Evolutionary conservation across 2,113 vertebrate genomes (phyloP), one percentile per base, ranked within the genome.

Genomic region (Empidonax alnorum): DNA sequence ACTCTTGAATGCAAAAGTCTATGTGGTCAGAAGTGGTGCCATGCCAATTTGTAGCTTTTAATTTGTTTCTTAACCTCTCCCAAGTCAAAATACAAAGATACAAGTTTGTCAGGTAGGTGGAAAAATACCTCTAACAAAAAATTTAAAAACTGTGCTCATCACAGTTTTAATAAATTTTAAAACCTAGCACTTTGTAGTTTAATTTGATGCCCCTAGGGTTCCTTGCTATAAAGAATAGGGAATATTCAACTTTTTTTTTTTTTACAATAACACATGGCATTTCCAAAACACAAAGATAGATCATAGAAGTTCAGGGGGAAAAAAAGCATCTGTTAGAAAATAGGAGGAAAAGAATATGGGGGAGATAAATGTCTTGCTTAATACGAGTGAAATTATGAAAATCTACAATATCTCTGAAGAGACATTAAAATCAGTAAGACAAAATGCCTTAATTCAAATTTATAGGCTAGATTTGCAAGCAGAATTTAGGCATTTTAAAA

Each of bases 331-430:
- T 42, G 24, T 25, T 39, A 52, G 30, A 68, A 94, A 59, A 68
- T 2, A 63, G 16, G 9, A 53, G 31, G 25, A 68, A 83, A 79
- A 41, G 39, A 30, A 13, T 6, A 7, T 4, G 59, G 0, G 0
- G 17, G 47, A 79, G n/a, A 41, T 23, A 83, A 79, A 62, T 44
- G 16, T 19, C 19, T 33, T 52, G 15, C 8, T 74, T 88, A 44
- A 71, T n/a, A 1, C 22, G 63, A 59, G 13, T 68, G 12, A 77
- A 66, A 44, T 69, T 76, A 74, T 20, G 23, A 84, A 89, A 42
- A 66, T 24, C 14, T 81, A 16, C 22, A 67, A 3, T 44, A 71
- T 27, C 15, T 71, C 46, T 84, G 19, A 63, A 71, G 21, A 71
- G n/a, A 62, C 18, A 33, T 30, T 74, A 52, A 39, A 66, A 74